Evolutionary conservation across 2,888 invertebrate genomes (phyloP).

Genomic region (Leucoma salicis): DNA sequence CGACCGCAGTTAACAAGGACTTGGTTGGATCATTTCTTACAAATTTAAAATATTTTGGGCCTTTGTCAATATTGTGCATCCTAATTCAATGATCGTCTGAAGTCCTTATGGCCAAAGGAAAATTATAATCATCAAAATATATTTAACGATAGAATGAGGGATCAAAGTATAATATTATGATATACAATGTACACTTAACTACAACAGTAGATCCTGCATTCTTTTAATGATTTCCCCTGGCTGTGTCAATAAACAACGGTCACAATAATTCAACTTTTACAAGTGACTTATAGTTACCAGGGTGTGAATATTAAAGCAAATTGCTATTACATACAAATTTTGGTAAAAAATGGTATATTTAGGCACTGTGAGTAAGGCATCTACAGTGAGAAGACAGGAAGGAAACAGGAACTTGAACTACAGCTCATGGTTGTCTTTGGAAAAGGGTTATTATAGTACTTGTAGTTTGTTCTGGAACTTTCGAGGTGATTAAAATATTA

Average conservation of each 20-base stretch:
- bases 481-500: conserved; percentile 25
- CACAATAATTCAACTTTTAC: conserved; percentile 50
- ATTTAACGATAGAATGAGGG: conserved; percentile 26
- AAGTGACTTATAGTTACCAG: conserved; percentile 63
- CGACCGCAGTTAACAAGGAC: conserved; percentile 12
- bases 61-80: neutral
- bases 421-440: too few relatives aligned
- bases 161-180: conserved; percentile 21
- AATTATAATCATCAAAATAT: conserved; percentile 1
- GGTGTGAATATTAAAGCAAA: conserved; percentile 69
- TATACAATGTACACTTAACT: conserved; percentile 26
- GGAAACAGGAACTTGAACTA: conserved; percentile 21
- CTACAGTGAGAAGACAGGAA: conserved; percentile 88
- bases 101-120: conserved; percentile 11
- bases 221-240: conserved; percentile 21
- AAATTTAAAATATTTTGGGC: conserved; percentile 1
- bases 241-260: conserved; percentile 38
- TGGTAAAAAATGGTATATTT: conserved; percentile 79
- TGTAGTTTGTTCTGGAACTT: too few relatives aligned
- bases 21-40: conserved; percentile 1
- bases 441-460: too few relatives aligned
- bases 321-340: conserved; percentile 73
- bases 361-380: conserved; percentile 94
- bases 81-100: conserved; percentile 3
- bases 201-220: conserved; percentile 19